Base-by-base conservation (phyloP, 2,797 vertebrate genomes). In the Rhabdophis nuchalis region DNA sequence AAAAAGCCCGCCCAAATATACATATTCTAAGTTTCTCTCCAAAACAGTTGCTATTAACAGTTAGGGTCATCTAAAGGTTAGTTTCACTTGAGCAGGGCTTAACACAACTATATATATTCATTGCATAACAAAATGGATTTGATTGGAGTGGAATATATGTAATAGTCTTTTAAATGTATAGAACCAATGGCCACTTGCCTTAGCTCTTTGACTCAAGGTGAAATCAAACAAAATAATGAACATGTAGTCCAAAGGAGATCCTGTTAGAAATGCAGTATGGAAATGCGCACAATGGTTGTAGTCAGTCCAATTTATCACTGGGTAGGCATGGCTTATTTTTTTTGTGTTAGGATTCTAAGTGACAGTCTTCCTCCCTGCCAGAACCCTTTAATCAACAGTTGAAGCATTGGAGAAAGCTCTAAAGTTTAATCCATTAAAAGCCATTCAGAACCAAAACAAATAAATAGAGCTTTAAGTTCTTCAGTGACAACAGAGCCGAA, bases 381-480 rank as follows among this genome's bases (percentile, higher is more conserved):
- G 54, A 68, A 95, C 96, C 96, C 96, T 97, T 98, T 97, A 97
- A 97, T 96, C 97, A 97, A 97, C 96, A 96, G 96, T 96, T 97
- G 96, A 96, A 95, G 95, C 96, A 96, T 96, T 97, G 97, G 97
- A 95, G 95, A 97, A 98, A 97, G 97, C 97, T 96, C 96, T 96
- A 96, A 97, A 95, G 96, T 97, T 97, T 98, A 98, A 98, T 98
- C 98, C 97, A 97, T 98, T 98, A 97, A 98, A 96, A 98, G 97
- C 97, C 95, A 97, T 98, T 98, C 97, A 98, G 96, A 96, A 97
- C 87, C 95, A 98, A 98, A 98, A 98, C 98, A 98, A 98, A 98
- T 98, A 98, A 98, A 98, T 97, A 98, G 96, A 98, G 97, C 96
- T 97, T 98, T 98, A 98, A 98, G 97, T 97, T 98, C 97, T 98